phyloP scores from a whole-genome alignment of 2,113 vertebrate genomes.

The Pithys albifrons region DNA sequence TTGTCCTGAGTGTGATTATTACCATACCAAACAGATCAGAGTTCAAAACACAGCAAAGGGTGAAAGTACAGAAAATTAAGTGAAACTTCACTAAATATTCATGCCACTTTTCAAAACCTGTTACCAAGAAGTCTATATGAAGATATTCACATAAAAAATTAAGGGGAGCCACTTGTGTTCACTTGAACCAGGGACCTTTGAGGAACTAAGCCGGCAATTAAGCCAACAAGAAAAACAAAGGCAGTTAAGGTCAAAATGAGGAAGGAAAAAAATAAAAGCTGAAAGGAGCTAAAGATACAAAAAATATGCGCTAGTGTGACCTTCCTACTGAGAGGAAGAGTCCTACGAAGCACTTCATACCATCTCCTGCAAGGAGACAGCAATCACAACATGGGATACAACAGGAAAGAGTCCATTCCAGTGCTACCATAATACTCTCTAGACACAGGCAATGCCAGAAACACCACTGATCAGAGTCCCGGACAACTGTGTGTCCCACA shows the following conservation, averaged over 20 bases:
- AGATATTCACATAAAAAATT: neutral
- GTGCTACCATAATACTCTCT: rapidly evolving
- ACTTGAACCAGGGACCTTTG: neutral
- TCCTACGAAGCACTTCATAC: neutral
- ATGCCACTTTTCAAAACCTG: neutral
- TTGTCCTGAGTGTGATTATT: neutral
- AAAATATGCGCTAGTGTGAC: neutral
- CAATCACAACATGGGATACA: rapidly evolving
- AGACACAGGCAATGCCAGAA: neutral
- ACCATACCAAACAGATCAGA: neutral
- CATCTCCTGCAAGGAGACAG: neutral
- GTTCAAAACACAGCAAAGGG: neutral
- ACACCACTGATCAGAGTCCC: rapidly evolving
- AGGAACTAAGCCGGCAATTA: neutral
- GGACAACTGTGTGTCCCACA: neutral
- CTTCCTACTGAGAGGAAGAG: neutral
- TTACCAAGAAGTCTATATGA: neutral
- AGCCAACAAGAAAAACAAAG: neutral
- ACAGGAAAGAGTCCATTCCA: neutral
- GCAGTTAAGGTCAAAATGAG: neutral
- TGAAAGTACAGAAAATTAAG: neutral
- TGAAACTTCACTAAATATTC: neutral
- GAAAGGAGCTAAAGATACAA: rapidly evolving
- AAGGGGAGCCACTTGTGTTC: rapidly evolving
- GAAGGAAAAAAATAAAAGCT: neutral